Evolutionary conservation across 92 coral and sea anemone genomes (phyloP).

Genomic region (Zoanthus gigantus): DNA sequence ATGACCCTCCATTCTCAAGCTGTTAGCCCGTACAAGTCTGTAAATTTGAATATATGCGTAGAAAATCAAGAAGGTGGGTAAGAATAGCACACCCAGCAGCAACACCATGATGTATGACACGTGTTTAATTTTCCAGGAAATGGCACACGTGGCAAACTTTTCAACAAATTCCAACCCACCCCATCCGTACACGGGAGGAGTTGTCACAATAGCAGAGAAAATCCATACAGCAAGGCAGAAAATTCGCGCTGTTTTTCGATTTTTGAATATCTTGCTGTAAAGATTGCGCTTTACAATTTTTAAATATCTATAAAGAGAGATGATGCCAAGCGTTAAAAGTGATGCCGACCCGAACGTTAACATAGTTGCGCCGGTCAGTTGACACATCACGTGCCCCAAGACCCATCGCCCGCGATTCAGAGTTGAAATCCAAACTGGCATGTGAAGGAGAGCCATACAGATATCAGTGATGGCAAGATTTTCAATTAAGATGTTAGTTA

Average conservation of each 20-base stretch:
- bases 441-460: slow-evolving; percentile 72
- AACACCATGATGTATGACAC: slow-evolving; percentile 65
- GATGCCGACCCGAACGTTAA: slow-evolving; percentile 81
- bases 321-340: slow-evolving; percentile 67
- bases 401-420: slow-evolving; percentile 75
- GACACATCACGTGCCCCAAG: slow-evolving; percentile 62
- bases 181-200: slow-evolving; percentile 86
- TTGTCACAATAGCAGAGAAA: slow-evolving; percentile 60
- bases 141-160: slow-evolving; percentile 63
- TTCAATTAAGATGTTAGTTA: slow-evolving; percentile 75
- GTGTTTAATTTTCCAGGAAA: slow-evolving; percentile 65
- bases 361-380: slow-evolving; percentile 58
- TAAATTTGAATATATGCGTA: slow-evolving; percentile 79
- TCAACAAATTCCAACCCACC: slow-evolving; percentile 66
- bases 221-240: slow-evolving; percentile 63
- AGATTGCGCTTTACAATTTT: slow-evolving; percentile 67
- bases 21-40: slow-evolving; percentile 71
- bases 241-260: slow-evolving; percentile 42
- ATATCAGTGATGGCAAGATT: slow-evolving; percentile 81
- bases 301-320: slow-evolving; percentile 76
- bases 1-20: slow-evolving; percentile 20
- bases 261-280: slow-evolving; percentile 60
- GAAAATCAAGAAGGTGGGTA: slow-evolving; percentile 67
- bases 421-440: slow-evolving; percentile 86
- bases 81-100: slow-evolving; percentile 50